phyloP scores from a whole-genome alignment of 2,888 invertebrate genomes.

The Blera fallax region DNA sequence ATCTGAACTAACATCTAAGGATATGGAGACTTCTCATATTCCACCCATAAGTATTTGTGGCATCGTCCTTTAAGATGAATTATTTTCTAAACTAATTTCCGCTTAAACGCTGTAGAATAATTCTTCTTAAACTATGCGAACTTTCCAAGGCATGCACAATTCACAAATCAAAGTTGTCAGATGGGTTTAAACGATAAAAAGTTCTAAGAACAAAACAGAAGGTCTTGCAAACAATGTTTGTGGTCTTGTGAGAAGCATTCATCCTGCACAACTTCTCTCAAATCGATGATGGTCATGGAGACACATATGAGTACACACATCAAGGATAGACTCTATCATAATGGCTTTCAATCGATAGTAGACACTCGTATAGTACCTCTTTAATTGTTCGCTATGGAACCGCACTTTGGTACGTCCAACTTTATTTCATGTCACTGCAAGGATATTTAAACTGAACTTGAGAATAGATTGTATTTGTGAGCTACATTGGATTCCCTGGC shows the following conservation, averaged over 20 bases:
- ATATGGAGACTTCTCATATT: not conserved
- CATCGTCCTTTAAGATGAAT: slow-evolving; percentile 44
- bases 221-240: slow-evolving; percentile 48
- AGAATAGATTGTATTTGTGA: slow-evolving; percentile 8
- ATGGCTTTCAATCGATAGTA: slow-evolving; percentile 16
- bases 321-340: not conserved
- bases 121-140: slow-evolving; percentile 60
- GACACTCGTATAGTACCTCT: slow-evolving; percentile 18
- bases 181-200: slow-evolving; percentile 28
- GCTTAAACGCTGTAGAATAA: slow-evolving; percentile 40
- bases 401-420: not conserved
- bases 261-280: slow-evolving; percentile 1
- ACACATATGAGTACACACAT: not conserved
- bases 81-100: slow-evolving; percentile 49
- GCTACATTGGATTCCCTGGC: not conserved
- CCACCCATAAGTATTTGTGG: not conserved
- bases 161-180: slow-evolving; percentile 64
- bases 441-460: slow-evolving; percentile 61
- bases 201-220: slow-evolving; percentile 31
- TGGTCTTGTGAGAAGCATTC: slow-evolving; percentile 26
- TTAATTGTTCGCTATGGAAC: slow-evolving; percentile 45
- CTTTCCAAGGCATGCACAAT: slow-evolving; percentile 57
- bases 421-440: slow-evolving; percentile 32
- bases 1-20: no score
- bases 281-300: slow-evolving; percentile 17